Evolutionary conservation across 1,140 invertebrate species (phyloP), one percentile per base, ranked within the genome.

Genomic region (Scaptomyza montana): DNA sequence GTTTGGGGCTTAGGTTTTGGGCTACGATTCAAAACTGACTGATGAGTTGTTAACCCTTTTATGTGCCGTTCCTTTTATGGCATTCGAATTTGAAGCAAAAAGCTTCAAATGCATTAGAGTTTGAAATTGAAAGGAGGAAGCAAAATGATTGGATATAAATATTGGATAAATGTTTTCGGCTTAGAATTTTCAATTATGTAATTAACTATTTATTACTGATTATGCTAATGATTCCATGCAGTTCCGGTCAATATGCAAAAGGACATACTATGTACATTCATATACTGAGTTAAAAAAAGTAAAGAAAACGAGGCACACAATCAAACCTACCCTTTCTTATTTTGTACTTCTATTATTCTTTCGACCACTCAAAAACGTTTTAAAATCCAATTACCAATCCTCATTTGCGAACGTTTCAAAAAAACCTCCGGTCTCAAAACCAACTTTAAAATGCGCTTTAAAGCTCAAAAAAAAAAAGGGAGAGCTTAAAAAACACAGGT

Each of bases 391-490:
- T 59, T 50, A 19, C 54, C 64, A 47, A 28, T 30, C 43, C 25
- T 9, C 16, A 16, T 59, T 59, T 30, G 56, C 25, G 21, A 4
- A 2, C 21, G 21, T 4, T 25, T 25, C 21, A 46, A 59, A 8
- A n/a, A 12, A 53, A 9, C 50, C 41, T 4, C 7, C 8, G 8
- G 16, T 13, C 46, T n/a, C 1, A 4, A 13, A 43, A 46, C 16
- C 9, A 16, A 7, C 57, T 39, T 69, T 71, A 68, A 68, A 25
- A 74, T 57, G 21, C 47, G 55, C 60, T 74, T 77, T 82, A 78
- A 80, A 59, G 71, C 69, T 65, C 50, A 53, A 50, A 16, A 16
- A 16, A 57, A 50, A 43, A 81, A 68, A 57, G 21, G 25, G 16
- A 12, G 13, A 10, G 54, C 13, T 10, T 21, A 55, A 51, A 50